Evolutionary conservation across 2,888 invertebrate genomes (phyloP), one percentile per base, ranked within the genome.

Genomic region (Erebia palarica): DNA sequence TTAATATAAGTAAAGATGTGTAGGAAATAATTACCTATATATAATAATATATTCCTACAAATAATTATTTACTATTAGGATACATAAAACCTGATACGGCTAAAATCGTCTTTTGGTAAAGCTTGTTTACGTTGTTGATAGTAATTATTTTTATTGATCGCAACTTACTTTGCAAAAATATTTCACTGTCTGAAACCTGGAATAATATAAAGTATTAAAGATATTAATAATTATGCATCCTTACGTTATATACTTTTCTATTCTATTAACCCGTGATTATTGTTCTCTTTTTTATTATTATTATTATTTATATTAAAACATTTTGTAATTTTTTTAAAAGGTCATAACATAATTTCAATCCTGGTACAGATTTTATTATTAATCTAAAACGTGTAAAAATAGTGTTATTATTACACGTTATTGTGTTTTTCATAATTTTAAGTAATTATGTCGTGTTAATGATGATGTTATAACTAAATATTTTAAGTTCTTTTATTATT

Each of bases 381-480:
- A 27, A 21, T 14, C 13, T 11, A 36, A 27, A 59, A n/a, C 7
- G n/a, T n/a, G n/a, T n/a, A n/a, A n/a, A n/a, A 36, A 58, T 36
- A 8, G 36, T 36, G 13, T 57, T 51, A 51, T 14, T 65, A 47
- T 68, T 72, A 74, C 72, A 70, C 66, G 76, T 75, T 78, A 81
- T 82, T 83, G 82, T 73, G 73, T 71, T 71, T 73, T 69, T 75
- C 78, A 68, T 68, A 69, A 71, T 71, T 72, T 60, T 49, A 70
- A 78, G 71, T 73, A 60, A 78, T 79, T 79, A 80, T 77, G 71
- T 76, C 81, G 79, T 84, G 83, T 85, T 88, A 83, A 36, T 59
- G 27, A 27, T 27, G n/a, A 36, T 21, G 36, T 59, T 59, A 11
- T 9, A 44, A 44, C 11, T 47, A 36, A 36, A 14, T 59, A 59